A percentile compares a stretch with the other conserved stretches of the same genome.
These are phyloP conservation scores for Rhynchomys soricoides DNA, from an alignment of 2,113 vertebrate genomes.

Conservation along the genomic window DNA sequence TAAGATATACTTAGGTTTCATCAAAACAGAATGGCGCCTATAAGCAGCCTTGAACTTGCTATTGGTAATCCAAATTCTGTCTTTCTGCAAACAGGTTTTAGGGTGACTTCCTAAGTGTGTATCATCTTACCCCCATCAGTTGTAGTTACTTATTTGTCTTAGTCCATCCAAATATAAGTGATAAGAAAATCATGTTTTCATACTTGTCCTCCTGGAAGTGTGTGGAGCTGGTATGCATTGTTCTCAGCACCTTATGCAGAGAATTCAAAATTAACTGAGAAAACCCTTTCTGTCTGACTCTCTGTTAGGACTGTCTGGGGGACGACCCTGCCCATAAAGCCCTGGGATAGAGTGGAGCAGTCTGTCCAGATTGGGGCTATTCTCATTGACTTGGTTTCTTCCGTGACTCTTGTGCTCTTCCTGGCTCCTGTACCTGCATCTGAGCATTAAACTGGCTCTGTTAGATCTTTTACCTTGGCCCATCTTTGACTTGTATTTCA, in stretches of 20 bases:
- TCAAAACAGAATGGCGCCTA: not conserved
- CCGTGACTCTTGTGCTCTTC: not conserved
- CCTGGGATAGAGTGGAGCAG: not conserved
- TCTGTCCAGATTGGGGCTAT: not conserved
- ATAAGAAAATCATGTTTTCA: not conserved
- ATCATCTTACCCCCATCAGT: not conserved
- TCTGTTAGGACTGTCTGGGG: not conserved
- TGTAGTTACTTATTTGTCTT: not conserved
- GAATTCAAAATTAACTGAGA: not conserved
- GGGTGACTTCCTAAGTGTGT: not conserved
- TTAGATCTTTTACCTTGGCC: not conserved
- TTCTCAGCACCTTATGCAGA: not conserved
- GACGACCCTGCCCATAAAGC: not conserved
- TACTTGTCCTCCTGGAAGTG: not conserved
- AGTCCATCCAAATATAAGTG: not conserved
- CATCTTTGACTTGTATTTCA: not conserved
- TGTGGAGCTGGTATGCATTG: not conserved
- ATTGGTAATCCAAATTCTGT: not conserved
- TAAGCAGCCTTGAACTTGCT: not conserved
- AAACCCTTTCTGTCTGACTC: not conserved
- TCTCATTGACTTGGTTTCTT: not conserved
- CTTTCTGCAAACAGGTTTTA: not conserved
- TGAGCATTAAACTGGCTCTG: not conserved
- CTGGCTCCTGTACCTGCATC: not conserved
- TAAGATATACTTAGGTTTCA: not conserved